Evolutionary conservation across 2,888 invertebrate species (phyloP).

Genomic region (Apotomis capreana): DNA sequence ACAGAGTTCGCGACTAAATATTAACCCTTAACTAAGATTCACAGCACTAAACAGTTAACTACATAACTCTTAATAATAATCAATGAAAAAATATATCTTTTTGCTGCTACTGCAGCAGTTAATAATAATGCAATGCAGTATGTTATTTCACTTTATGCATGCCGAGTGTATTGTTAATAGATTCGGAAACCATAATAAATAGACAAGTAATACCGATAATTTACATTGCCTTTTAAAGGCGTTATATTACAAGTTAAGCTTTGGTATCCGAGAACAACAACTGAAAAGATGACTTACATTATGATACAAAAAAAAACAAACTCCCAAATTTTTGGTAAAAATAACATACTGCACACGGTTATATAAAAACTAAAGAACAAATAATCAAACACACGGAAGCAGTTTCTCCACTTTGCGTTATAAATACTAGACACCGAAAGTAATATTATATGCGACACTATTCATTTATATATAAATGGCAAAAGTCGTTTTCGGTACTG

Average conservation of each 20-base stretch:
- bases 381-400: background rate
- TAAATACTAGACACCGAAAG: background rate
- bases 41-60: conserved; percentile 32
- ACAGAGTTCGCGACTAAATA: conserved; percentile 12
- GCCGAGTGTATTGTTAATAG: background rate
- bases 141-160: conserved; percentile 1
- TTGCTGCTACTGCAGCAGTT: conserved; percentile 3
- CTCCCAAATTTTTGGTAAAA: background rate
- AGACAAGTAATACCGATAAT: too few relatives aligned
- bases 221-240: too few relatives aligned
- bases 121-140: conserved; percentile 9
- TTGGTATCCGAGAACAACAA: too few relatives aligned
- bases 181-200: background rate
- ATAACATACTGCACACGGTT: conserved; percentile 11
- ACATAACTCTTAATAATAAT: conserved; percentile 28
- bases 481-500: background rate
- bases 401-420: background rate
- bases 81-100: conserved; percentile 24
- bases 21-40: conserved; percentile 35
- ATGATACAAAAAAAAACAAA: background rate
- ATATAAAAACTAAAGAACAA: background rate
- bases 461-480: background rate
- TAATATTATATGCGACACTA: background rate
- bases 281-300: too few relatives aligned
- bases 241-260: too few relatives aligned